phyloP scores from a whole-genome alignment of 2,888 invertebrate species.

The Slavum lentiscoides region DNA sequence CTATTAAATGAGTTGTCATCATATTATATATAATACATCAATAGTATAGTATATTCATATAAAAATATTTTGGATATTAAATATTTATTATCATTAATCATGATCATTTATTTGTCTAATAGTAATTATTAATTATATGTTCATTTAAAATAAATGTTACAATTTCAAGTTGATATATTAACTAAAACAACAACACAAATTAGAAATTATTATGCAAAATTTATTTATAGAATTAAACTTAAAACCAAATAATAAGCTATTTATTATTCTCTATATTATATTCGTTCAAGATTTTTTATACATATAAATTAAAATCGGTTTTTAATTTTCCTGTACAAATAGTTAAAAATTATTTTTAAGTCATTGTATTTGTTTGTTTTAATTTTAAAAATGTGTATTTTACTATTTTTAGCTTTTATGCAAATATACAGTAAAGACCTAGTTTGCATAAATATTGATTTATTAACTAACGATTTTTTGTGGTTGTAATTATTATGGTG shows the following conservation, averaged over 20 bases:
- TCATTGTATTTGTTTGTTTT: neutral
- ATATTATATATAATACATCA: too few species aligned
- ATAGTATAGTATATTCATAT: too few species aligned
- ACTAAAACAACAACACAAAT: too few species aligned
- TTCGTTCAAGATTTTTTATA: neutral
- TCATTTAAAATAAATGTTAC: too few species aligned
- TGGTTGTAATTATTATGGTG: too few species aligned
- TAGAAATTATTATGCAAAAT: neutral
- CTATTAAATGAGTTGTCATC: too few species aligned
- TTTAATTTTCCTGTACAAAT: constrained; percentile 6
- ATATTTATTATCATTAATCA: neutral
- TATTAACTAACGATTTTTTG: too few species aligned
- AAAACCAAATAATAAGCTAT: constrained; percentile 4
- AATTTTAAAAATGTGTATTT: constrained; percentile 11
- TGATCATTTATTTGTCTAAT: neutral
- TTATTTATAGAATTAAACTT: neutral
- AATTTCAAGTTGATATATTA: too few species aligned
- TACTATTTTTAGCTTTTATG: constrained; percentile 13
- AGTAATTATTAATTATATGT: too few species aligned
- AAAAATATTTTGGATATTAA: too few species aligned
- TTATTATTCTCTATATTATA: constrained; percentile 9
- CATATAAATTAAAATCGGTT: neutral
- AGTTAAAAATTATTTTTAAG: constrained; percentile 15
- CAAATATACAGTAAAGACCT: neutral
- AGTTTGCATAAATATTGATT: neutral